Evolutionary conservation across 2,113 vertebrate species (phyloP), one percentile per base, ranked within the genome.

Genomic region (Amblyornis subalaris): DNA sequence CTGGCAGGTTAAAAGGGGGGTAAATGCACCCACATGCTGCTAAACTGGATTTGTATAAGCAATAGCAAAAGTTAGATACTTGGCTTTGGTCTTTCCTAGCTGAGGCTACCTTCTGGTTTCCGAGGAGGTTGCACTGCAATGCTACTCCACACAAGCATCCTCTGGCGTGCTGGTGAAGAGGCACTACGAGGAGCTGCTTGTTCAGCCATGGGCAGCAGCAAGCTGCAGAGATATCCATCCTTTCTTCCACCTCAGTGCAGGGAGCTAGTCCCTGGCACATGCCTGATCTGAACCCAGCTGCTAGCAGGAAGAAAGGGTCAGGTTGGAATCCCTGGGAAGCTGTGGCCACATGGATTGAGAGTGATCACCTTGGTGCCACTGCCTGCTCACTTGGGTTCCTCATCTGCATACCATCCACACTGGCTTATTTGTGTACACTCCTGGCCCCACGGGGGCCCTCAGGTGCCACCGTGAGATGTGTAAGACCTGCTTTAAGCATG

Each of bases 151-250:
- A 17, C 25, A 45, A 65, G 7, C 20, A 33, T 35, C 51, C 33
- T 10, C 25, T n/a, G 7, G 18, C 12, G 7, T 1, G 0, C 21
- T 0, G 9, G 21, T 28, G 38, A 40, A 16, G 38, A 67, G 29
- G 18, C 25, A 42, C 20, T 10, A 20, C 0, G 2, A 51, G 73
- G 26, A 45, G n/a, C 23, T 71, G 51, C n/a, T 47, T 31, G 31
- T 44, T 65, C 36, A 65, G 45, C 31, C 3, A 0, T 1, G 2
- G 50, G n/a, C 25, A 84, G 24, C 8, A 9, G 38, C 53, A 78
- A 55, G 21, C 29, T 75, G 24, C 20, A 48, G 47, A 69, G 17
- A 9, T 19, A 10, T 42, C 50, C 14, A n/a, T n/a, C 71, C 6
- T 26, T 81, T 78, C 47, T 73, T 15, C 38, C 2, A 7, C 58